These are phyloP conservation scores for Torymus aiolomorphi DNA, from an alignment of 2,888 invertebrate genomes.

Conservation along the genomic window DNA sequence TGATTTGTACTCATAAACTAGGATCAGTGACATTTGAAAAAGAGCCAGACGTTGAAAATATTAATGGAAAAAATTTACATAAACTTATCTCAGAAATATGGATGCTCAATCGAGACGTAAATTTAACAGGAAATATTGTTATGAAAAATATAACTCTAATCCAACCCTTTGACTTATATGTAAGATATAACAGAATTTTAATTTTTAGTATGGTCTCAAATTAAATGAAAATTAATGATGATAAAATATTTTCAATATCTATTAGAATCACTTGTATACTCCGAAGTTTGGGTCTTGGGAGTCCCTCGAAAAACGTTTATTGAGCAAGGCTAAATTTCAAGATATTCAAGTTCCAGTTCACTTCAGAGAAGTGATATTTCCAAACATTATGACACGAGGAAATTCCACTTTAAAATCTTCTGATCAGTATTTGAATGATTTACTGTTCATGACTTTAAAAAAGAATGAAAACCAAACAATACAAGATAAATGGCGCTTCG, in stretches of 20 bases:
- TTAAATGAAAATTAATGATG: constrained; percentile 5
- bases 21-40: constrained; percentile 75
- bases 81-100: constrained; percentile 75
- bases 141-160: constrained; percentile 70
- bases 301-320: constrained; percentile 59
- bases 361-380: constrained; percentile 57
- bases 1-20: constrained; percentile 61
- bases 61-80: constrained; percentile 73
- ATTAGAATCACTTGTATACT: constrained; percentile 77
- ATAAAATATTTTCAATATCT: constrained; percentile 37
- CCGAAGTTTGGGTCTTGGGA: constrained; percentile 69
- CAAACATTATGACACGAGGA: constrained; percentile 59
- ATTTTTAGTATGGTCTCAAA: too few species aligned
- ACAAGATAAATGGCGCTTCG: constrained; percentile 74
- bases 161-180: constrained; percentile 67
- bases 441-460: constrained; percentile 78
- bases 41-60: constrained; percentile 73
- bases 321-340: constrained; percentile 67
- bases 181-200: constrained; percentile 62
- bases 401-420: constrained; percentile 51
- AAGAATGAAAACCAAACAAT: constrained; percentile 77
- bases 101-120: constrained; percentile 75
- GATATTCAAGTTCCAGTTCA: constrained; percentile 58
- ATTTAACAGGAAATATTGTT: constrained; percentile 62
- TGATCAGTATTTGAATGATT: constrained; percentile 69